Percentiles rank a stretch among this genome's conserved stretches.
These are phyloP conservation scores for Epsilonema sp. DNA, from an alignment of 2,888 invertebrate genomes.

Conservation along the genomic window DNA sequence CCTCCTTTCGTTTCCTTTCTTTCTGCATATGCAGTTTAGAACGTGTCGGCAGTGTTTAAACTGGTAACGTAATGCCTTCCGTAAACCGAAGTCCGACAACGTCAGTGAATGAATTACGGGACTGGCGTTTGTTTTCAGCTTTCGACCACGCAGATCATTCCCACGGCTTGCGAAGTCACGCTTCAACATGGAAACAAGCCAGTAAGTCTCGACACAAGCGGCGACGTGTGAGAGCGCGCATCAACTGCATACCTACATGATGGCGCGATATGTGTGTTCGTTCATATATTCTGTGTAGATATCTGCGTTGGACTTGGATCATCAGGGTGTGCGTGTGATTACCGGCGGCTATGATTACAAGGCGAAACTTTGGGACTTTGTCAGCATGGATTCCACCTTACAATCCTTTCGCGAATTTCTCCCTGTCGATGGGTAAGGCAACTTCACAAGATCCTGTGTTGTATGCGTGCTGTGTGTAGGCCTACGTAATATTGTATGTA, in stretches of 20 bases:
- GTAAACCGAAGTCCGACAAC: no score
- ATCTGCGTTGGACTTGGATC: constrained; percentile 71
- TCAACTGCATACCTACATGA: neutral
- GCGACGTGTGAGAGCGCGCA: no score
- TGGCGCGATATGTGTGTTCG: constrained; percentile 1
- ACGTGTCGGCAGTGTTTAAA: constrained; percentile 1
- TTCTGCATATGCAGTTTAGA: neutral
- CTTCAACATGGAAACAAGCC: constrained; percentile 76
- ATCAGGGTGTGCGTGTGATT: constrained; percentile 70
- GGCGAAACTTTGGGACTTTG: constrained; percentile 93
- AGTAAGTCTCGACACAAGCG: no score
- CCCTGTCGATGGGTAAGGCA: constrained; percentile 57
- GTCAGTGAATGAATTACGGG: no score
- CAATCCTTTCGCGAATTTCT: constrained; percentile 75
- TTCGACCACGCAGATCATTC: constrained; percentile 33
- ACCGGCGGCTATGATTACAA: constrained; percentile 89
- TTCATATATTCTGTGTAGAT: constrained; percentile 19
- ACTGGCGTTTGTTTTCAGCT: constrained; percentile 22
- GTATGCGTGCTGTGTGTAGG: no score
- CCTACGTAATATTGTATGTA: no score
- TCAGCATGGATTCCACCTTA: constrained; percentile 83
- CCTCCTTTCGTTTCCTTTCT: neutral
- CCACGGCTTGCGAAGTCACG: constrained; percentile 42
- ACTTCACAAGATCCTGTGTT: no score
- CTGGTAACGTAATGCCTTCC: no score